phyloP scores from a whole-genome alignment of 2,888 invertebrate species.

The Pollenia griseotomentosa region DNA sequence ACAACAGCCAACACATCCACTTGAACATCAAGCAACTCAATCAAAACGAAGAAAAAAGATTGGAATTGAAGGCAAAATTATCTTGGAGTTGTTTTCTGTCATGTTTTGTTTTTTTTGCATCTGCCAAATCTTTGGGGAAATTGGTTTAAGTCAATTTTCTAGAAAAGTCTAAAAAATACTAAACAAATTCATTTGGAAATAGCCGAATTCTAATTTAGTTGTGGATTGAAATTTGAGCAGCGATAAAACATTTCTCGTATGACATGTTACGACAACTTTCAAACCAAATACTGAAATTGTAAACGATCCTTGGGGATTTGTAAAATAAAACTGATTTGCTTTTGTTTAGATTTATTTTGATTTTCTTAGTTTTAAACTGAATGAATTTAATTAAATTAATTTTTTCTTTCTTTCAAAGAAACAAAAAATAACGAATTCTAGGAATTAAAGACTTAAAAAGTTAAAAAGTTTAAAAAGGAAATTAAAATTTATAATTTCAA shows the following conservation, averaged over 20 bases:
- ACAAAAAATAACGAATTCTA: not conserved
- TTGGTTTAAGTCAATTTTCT: slow-evolving; percentile 58
- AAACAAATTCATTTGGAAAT: slow-evolving; percentile 30
- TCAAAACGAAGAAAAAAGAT: slow-evolving; percentile 16
- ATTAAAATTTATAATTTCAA: not conserved
- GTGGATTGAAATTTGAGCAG: slow-evolving; percentile 56
- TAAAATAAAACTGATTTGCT: slow-evolving; percentile 46
- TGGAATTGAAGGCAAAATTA: slow-evolving; percentile 28
- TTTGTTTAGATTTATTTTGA: not conserved
- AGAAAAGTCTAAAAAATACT: not conserved
- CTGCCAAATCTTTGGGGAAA: slow-evolving; percentile 66
- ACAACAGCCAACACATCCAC: slow-evolving; percentile 1
- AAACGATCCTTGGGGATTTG: slow-evolving; percentile 62
- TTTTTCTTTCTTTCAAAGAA: not conserved
- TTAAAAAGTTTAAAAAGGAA: not conserved
- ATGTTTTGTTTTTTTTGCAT: slow-evolving; percentile 4
- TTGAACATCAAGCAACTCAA: slow-evolving; percentile 40
- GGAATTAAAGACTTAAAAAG: not conserved
- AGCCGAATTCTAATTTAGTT: slow-evolving; percentile 8
- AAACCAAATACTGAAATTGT: slow-evolving; percentile 45
- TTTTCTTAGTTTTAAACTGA: not conserved
- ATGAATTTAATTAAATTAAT: slow-evolving; percentile 34
- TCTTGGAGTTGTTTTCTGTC: slow-evolving; percentile 13
- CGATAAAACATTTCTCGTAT: slow-evolving; percentile 37
- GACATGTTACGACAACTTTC: slow-evolving; percentile 38